Evolutionary conservation across 2,888 invertebrate species (phyloP), one percentile per base, ranked within the genome.

Genomic region (Dione vanillae): DNA sequence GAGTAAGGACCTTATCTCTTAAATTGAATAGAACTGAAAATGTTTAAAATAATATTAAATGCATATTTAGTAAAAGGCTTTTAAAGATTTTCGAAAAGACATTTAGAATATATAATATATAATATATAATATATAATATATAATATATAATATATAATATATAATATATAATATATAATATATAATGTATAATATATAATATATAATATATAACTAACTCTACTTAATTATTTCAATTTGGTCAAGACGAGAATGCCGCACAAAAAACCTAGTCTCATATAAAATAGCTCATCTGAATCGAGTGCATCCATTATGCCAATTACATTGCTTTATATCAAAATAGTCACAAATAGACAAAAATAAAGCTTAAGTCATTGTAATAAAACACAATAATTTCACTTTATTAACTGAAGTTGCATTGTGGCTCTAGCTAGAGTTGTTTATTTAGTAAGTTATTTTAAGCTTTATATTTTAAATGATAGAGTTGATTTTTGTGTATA

Each of bases 211-310:
- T 27, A 27, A 27, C 27, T 27, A n/a, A n/a, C n/a, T n/a, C n/a
- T n/a, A n/a, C 27, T 27, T 27, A 27, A 27, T 27, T 27, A 5
- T 27, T 27, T 27, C 27, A 40, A 40, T 40, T 40, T 40, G 40
- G 9, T 9, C 10, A 40, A 19, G 19, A 49, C 19, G 19, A 49
- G 10, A 49, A 11, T 11, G 2, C 6, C 6, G 19, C 49, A 49
- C 19, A 16, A 9, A 49, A 10, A 49, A 11, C 27, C 27, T 27
- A 27, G 19, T 37, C 27, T 64, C 40, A 69, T 70, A 68, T 64
- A 66, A 45, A 64, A 58, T 89, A 88, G 90, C 84, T 90, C 89
- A 90, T 85, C 84, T 80, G 78, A 76, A 77, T 76, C 80, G 81
- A 81, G 82, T 84, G 84, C 84, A 82, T 84, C 85, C 83, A 83